Percentiles rank a stretch among this genome's conserved stretches.
phyloP scores from a whole-genome alignment of 2,888 invertebrate genomes.

The Archips crataeganus region DNA sequence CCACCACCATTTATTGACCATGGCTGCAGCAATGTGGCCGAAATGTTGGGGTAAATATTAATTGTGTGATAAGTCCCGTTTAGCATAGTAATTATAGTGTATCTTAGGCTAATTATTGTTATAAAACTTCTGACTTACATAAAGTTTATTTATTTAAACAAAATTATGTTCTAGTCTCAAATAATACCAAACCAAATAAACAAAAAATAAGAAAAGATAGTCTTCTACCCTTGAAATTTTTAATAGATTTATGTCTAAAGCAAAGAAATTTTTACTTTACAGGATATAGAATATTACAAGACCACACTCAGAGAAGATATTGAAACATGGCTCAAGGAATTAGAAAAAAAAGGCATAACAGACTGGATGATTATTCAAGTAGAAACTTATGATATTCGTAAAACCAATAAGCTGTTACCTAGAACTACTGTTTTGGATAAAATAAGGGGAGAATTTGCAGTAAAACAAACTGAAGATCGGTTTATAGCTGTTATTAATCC shows the following conservation, averaged over 20 bases:
- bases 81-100: too few relatives aligned
- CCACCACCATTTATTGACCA: too few relatives aligned
- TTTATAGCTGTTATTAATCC: slow-evolving; percentile 97
- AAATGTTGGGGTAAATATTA: too few relatives aligned
- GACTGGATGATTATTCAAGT: slow-evolving; percentile 98
- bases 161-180: too few relatives aligned
- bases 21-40: too few relatives aligned
- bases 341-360: slow-evolving; percentile 90
- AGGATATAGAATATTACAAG: slow-evolving; percentile 98
- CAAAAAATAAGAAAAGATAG: too few relatives aligned
- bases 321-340: slow-evolving; percentile 93
- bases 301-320: slow-evolving; percentile 95
- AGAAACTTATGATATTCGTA: slow-evolving; percentile 95
- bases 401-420: slow-evolving; percentile 95
- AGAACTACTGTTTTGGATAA: slow-evolving; percentile 97
- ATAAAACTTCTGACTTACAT: too few relatives aligned
- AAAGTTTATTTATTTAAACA: too few relatives aligned
- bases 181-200: too few relatives aligned
- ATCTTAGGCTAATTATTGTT: too few relatives aligned
- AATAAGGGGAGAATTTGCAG: slow-evolving; percentile 96
- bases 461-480: slow-evolving; percentile 92
- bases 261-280: slow-evolving; percentile 46
- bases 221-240: neutral
- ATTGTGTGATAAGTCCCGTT: too few relatives aligned
- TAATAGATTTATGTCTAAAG: too few relatives aligned